A percentile compares a stretch with the other conserved stretches of the same genome.
Conservation (phyloP, 2,888 invertebrate species). For the Abrostola triplasia region DNA sequence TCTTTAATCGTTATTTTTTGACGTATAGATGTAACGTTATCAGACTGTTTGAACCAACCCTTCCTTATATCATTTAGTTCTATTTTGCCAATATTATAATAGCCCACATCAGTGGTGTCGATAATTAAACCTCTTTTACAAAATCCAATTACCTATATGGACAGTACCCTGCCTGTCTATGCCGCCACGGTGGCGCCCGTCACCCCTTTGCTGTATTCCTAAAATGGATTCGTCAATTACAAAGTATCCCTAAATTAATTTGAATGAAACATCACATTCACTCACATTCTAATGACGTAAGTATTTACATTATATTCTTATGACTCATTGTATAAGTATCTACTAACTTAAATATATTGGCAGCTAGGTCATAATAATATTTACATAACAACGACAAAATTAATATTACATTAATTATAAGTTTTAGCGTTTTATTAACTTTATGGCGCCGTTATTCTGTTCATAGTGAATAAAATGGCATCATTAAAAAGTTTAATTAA, state of each 20-base stretch:
- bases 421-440: conserved; percentile 32
- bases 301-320: neutral
- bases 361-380: neutral
- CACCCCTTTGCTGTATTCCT: conserved; percentile 15
- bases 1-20: too few relatives aligned
- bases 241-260: conserved; percentile 18
- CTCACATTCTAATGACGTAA: neutral
- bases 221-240: conserved; percentile 18
- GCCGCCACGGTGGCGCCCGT: neutral
- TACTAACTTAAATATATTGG: too few relatives aligned
- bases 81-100: neutral
- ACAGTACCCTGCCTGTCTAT: conserved; percentile 1
- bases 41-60: too few relatives aligned
- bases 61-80: neutral
- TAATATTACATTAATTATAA: conserved; percentile 29
- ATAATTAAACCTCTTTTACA: neutral
- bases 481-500: conserved; percentile 42
- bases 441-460: conserved; percentile 22
- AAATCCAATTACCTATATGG: conserved; percentile 12
- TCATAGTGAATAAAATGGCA: conserved; percentile 34
- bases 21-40: too few relatives aligned
- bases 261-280: conserved; percentile 5
- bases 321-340: too few relatives aligned
- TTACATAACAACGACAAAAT: conserved; percentile 4
- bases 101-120: too few relatives aligned